Evolutionary conservation across 1,140 invertebrate genomes (phyloP), one percentile per base, ranked within the genome.

Genomic region (Neodiprion lecontei): DNA sequence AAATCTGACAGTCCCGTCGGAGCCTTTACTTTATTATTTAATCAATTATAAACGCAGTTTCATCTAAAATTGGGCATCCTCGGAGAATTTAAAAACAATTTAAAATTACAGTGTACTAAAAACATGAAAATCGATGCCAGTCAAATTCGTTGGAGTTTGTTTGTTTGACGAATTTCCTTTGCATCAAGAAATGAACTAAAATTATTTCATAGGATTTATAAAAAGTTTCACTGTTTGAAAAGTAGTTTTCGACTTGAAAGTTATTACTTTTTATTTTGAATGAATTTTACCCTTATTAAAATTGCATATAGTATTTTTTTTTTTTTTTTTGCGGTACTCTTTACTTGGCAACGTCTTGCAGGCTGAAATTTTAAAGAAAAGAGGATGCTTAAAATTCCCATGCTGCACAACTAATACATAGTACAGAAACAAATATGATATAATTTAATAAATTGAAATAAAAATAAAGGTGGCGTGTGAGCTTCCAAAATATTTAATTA

Each of bases 401-500:
- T 70, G 67, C 67, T 47, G 53, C 71, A 67, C 49, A 75, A 50
- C 49, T 70, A 49, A 72, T 49, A 66, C 53, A 23, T 21, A 75
- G 53, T 66, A 66, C 66, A 72, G 49, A 40, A 61, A 40, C 9
- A 21, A 47, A 50, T 72, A 67, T 69, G 49, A 65, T 17, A 67
- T 47, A 76, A 49, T 72, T 67, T 68, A 66, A 23, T 47, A 17
- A 23, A 73, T 66, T 47, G n/a, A 48, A 73, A 76, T 28, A 69
- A 70, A 61, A 70, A 48, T 12, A 61, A 23, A 72, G 49, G 49
- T 65, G 72, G 17, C 68, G 53, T 76, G 74, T 61, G 79, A 78
- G 76, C 79, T 80, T 80, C 78, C 76, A 78, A 75, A 74, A 73
- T 74, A 49, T 78, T 75, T 71, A 76, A 72, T 73, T 75, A 79